A percentile compares a stretch with the other conserved stretches of the same genome.
These are phyloP conservation scores for Varroa destructor DNA, from an alignment of 1,140 invertebrate genomes.

Conservation along the genomic window DNA sequence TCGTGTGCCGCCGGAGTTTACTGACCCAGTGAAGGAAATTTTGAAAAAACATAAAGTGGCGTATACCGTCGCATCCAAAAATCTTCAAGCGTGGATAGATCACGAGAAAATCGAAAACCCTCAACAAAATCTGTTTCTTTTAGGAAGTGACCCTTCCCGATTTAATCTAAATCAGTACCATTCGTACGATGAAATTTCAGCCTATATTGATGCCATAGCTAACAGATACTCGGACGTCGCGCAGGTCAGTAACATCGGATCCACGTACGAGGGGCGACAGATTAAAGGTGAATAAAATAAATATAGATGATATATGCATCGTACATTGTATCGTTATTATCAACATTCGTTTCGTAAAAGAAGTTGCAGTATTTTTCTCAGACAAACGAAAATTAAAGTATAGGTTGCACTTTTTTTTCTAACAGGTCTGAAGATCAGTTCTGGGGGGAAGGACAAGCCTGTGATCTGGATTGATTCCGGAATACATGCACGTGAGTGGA, in stretches of 20 bases:
- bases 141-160: conserved; percentile 27
- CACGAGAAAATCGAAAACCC: conserved; percentile 32
- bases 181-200: conserved; percentile 40
- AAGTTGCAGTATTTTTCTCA: background rate
- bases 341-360: too few species aligned
- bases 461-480: conserved; percentile 51
- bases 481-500: conserved; percentile 70
- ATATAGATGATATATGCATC: too few species aligned
- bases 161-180: conserved; percentile 34
- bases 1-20: background rate
- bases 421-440: conserved; percentile 9
- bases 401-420: background rate
- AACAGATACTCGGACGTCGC: conserved; percentile 43
- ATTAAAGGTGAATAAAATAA: conserved; percentile 45
- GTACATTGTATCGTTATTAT: background rate
- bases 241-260: conserved; percentile 44
- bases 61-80: background rate
- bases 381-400: conserved; percentile 29
- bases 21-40: background rate
- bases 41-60: conserved; percentile 4
- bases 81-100: conserved; percentile 32
- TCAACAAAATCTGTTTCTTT: conserved; percentile 29
- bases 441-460: conserved; percentile 40
- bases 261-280: conserved; percentile 48
- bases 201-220: conserved; percentile 42